Percentiles rank a stretch among this genome's conserved stretches.
These are phyloP conservation scores for Caenorhabditis latens DNA, from an alignment of 1,140 invertebrate genomes.

Conservation along the genomic window DNA sequence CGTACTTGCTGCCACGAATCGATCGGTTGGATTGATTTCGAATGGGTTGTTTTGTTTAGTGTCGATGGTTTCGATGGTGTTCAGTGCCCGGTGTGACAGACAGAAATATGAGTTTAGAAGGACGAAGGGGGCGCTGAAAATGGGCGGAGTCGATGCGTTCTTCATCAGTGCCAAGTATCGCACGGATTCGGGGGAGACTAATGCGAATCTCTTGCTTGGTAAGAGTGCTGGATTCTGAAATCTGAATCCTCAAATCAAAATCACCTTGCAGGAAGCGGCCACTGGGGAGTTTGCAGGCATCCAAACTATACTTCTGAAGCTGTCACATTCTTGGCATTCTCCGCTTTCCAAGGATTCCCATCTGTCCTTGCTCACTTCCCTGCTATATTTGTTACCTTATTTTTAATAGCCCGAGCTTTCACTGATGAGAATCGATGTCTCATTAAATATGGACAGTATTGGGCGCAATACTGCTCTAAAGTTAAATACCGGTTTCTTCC, in stretches of 20 bases:
- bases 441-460: constrained; percentile 57
- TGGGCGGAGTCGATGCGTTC: constrained; percentile 49
- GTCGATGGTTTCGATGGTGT: constrained; percentile 8
- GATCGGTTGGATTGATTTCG: constrained; percentile 11
- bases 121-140: constrained; percentile 50
- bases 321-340: constrained; percentile 27
- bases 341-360: constrained; percentile 37
- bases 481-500: constrained; percentile 56
- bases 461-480: constrained; percentile 38
- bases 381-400: constrained; percentile 30
- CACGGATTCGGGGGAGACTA: constrained; percentile 44
- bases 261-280: constrained; percentile 30
- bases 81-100: constrained; percentile 14
- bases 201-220: constrained; percentile 45
- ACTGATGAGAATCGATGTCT: constrained; percentile 58
- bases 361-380: constrained; percentile 44
- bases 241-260: too few relatives aligned
- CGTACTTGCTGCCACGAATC: constrained; percentile 1
- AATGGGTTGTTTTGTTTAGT: constrained; percentile 8
- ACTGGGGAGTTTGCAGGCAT: constrained; percentile 54
- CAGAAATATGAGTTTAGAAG: constrained; percentile 58
- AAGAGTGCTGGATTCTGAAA: neutral
- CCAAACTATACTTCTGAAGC: constrained; percentile 56
- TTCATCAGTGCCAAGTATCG: constrained; percentile 54
- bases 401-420: constrained; percentile 15